These are phyloP conservation scores for Trachurus trachurus DNA, from an alignment of 2,797 vertebrate species.

Conservation along the genomic window DNA sequence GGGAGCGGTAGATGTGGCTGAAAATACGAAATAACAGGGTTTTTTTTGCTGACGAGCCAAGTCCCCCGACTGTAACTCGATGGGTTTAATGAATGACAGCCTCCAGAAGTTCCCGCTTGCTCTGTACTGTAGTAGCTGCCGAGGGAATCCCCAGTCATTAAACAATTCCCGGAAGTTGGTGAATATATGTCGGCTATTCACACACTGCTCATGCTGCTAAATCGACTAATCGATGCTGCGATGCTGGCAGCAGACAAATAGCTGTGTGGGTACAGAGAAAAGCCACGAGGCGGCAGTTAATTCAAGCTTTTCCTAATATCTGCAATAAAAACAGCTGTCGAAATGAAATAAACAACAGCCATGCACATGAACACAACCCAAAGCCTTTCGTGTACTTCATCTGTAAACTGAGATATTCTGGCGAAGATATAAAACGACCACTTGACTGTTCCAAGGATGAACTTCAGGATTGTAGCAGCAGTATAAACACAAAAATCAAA, in stretches of 20 bases:
- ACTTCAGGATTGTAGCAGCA: background rate
- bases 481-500: background rate
- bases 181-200: slow-evolving; percentile 47
- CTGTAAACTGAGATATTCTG: background rate
- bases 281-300: slow-evolving; percentile 33
- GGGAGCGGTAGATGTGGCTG: slow-evolving; percentile 25
- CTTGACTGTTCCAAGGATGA: background rate
- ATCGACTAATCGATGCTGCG: slow-evolving; percentile 56
- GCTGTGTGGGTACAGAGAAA: background rate
- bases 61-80: slow-evolving; percentile 64
- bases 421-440: background rate
- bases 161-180: slow-evolving; percentile 50
- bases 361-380: background rate
- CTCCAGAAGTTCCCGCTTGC: slow-evolving; percentile 53
- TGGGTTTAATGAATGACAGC: slow-evolving; percentile 68
- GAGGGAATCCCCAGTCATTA: slow-evolving; percentile 58
- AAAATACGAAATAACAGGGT: slow-evolving; percentile 52
- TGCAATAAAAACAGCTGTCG: slow-evolving; percentile 21
- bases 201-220: slow-evolving; percentile 54
- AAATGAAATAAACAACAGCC: slow-evolving; percentile 7
- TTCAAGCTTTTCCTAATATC: slow-evolving; percentile 18
- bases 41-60: slow-evolving; percentile 64
- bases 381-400: slow-evolving; percentile 9
- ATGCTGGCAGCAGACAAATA: slow-evolving; percentile 38
- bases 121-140: slow-evolving; percentile 38